A percentile compares a stretch with the other conserved stretches of the same genome.
phyloP scores from a whole-genome alignment of 2,888 invertebrate genomes.

The Andrena chrysosceles region DNA sequence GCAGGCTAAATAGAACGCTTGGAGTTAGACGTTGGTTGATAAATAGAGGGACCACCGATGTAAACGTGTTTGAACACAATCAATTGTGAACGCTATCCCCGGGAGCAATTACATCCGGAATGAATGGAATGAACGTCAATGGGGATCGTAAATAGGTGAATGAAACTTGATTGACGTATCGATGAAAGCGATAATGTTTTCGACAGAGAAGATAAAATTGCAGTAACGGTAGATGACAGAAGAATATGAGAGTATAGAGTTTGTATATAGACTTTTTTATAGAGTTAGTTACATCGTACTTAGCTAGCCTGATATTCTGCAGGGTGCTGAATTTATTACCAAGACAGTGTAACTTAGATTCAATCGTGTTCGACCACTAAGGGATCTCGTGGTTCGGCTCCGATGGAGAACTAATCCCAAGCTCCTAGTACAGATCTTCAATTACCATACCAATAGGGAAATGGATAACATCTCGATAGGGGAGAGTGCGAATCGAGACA shows the following conservation, averaged over 20 bases:
- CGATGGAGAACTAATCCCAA: neutral
- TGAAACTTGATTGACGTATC: neutral
- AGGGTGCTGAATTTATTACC: too few relatives aligned
- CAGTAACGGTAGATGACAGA: too few relatives aligned
- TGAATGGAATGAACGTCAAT: neutral
- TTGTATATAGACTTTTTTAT: too few relatives aligned
- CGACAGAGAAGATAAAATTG: too few relatives aligned
- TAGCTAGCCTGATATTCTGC: too few relatives aligned
- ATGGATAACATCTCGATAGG: neutral
- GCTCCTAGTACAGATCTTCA: neutral
- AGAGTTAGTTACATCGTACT: too few relatives aligned
- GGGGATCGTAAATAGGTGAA: neutral
- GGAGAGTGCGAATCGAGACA: constrained; percentile 16
- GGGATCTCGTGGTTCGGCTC: too few relatives aligned
- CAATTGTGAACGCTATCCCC: neutral
- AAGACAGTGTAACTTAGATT: too few relatives aligned
- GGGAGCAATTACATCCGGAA: neutral
- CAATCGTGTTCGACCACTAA: neutral
- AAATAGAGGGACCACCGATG: constrained; percentile 16
- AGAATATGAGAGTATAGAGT: too few relatives aligned
- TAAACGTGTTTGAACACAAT: constrained; percentile 15
- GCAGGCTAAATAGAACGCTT: constrained; percentile 35
- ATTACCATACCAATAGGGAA: neutral
- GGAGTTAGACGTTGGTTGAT: constrained; percentile 20
- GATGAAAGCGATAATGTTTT: too few relatives aligned